Evolutionary conservation across 2,888 invertebrate genomes (phyloP), one percentile per base, ranked within the genome.

Genomic region (Pristionchus japonicus): DNA sequence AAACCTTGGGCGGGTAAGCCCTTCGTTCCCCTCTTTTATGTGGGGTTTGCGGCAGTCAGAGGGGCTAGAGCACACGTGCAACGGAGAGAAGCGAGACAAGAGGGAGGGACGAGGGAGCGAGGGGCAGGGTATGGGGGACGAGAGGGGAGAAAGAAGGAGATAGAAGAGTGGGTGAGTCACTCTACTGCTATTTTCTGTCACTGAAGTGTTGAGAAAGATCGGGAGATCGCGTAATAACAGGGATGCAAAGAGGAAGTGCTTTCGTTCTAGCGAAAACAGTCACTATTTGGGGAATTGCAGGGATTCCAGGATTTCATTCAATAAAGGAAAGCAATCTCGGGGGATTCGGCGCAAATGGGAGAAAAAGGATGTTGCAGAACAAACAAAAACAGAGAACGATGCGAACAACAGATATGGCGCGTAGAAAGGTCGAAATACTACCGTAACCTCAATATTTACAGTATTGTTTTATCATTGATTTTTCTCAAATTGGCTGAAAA

Each of bases 171-270:
- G 77, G n/a, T 77, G 77, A 77, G 77, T 77, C 77, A 77, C 37
- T 15, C 57, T 9, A 43, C 43, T 43, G 34, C 34, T 43, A 77
- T 77, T 77, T n/a, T 43, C n/a, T 77, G 77, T 1, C 47, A 27
- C 43, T 43, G 77, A 43, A 77, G 77, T 77, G 43, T 77, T 40
- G 77, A 20, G 77, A 77, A 77, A 77, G 77, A 74, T 74, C 37
- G 23, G 40, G 74, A 37, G 74, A 74, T 23, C 74, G 37, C 64
- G 34, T 67, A 34, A 67, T 31, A 67, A 67, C 17, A 67, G 64
- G 31, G 17, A 67, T 67, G 34, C 31, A 67, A 34, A 3, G 64
- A 64, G 37, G n/a, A 34, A 70, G 37, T 70, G 17, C 70, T 37
- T 37, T 70, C 37, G 9, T 34, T 34, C 17, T 6, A 13, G 3